Percentiles rank a stretch among this genome's conserved stretches.
phyloP scores from a whole-genome alignment of 2,113 vertebrate genomes.

The Chiloscyllium plagiosum region DNA sequence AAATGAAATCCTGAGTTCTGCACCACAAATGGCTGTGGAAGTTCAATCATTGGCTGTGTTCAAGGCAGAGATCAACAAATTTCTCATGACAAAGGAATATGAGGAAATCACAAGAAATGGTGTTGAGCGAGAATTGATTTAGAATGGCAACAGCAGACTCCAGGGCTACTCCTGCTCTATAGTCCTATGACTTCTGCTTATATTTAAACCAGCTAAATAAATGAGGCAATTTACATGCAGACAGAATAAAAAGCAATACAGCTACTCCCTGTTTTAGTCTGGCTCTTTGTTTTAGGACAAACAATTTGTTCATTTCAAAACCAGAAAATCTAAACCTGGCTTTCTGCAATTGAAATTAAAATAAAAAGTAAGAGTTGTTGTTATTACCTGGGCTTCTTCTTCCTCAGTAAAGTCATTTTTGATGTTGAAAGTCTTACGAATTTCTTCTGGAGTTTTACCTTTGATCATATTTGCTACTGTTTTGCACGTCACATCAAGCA shows the following conservation, averaged over 20 bases:
- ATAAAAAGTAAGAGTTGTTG: neutral
- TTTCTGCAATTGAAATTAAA: neutral
- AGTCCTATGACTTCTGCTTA: neutral
- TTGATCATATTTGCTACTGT: constrained; percentile 99
- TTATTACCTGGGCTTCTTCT: constrained; percentile 90
- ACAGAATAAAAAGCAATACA: neutral
- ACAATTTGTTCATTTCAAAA: neutral
- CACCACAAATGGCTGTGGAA: too few relatives aligned
- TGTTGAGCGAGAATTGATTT: too few relatives aligned
- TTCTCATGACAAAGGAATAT: too few relatives aligned
- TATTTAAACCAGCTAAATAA: neutral
- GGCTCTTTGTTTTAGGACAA: neutral
- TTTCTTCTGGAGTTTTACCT: constrained; percentile 98
- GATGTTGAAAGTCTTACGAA: constrained; percentile 98
- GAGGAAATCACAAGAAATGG: too few relatives aligned
- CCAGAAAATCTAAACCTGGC: neutral
- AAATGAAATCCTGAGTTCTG: neutral
- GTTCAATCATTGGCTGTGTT: too few relatives aligned
- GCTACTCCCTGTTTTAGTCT: neutral
- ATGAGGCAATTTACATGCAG: neutral
- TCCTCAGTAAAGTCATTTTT: constrained; percentile 99
- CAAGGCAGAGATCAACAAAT: too few relatives aligned
- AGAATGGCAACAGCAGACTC: too few relatives aligned
- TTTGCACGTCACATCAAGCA: constrained; percentile 98
- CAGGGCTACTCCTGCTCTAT: too few relatives aligned